Conservation (phyloP, 2,113 vertebrate species). For the Cryptoleucopteryx plumbea region DNA sequence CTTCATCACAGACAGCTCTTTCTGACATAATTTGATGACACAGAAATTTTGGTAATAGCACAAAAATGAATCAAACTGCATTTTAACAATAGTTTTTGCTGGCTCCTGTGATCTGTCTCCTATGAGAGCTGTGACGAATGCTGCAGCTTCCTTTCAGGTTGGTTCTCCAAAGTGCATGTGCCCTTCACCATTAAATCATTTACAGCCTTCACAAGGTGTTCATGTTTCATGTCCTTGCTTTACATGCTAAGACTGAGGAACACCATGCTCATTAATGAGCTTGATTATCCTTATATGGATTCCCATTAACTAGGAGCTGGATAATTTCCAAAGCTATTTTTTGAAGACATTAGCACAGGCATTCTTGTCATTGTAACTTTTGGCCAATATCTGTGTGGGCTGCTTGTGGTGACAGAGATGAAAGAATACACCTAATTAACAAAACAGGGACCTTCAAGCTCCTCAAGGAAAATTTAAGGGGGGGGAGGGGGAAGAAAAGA, state of each 20-base stretch:
- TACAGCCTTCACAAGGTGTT: fast-evolving
- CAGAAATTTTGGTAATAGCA: background rate
- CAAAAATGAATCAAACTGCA: background rate
- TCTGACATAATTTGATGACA: conserved; percentile 24
- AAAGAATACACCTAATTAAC: background rate
- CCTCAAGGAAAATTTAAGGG: background rate
- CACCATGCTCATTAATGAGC: background rate
- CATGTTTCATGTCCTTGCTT: background rate
- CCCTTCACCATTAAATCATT: background rate
- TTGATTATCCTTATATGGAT: background rate
- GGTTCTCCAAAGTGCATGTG: background rate
- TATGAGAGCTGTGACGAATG: background rate
- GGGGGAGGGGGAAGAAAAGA: too few species aligned
- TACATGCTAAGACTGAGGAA: background rate
- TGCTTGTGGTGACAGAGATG: background rate
- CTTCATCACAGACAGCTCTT: conserved; percentile 12
- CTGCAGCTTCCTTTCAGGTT: background rate
- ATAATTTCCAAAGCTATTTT: background rate
- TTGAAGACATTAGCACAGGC: background rate
- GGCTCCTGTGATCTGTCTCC: background rate
- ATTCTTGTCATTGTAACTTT: background rate
- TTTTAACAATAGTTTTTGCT: background rate
- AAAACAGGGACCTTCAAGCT: background rate
- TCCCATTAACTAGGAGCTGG: background rate
- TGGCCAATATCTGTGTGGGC: fast-evolving